These are phyloP conservation scores for Eupsittula cactorum DNA, from an alignment of 2,113 vertebrate species.

Conservation along the genomic window DNA sequence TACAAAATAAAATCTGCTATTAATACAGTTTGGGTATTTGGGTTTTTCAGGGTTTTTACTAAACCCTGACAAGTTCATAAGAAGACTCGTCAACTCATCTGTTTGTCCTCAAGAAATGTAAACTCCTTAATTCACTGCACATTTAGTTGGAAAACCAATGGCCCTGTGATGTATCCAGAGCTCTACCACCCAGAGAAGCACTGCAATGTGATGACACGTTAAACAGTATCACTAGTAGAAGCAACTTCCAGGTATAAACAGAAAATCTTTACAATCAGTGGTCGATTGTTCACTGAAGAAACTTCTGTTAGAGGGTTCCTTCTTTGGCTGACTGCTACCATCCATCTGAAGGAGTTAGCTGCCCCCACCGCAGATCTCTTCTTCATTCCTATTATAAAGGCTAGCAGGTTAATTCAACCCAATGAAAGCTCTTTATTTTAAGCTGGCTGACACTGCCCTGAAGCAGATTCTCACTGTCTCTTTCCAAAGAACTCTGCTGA, in stretches of 20 bases:
- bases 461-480: constrained; percentile 3
- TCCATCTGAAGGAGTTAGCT: background rate
- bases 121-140: background rate
- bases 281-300: background rate
- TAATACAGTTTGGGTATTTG: background rate
- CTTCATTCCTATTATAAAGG: background rate
- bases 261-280: background rate
- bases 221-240: background rate
- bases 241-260: background rate
- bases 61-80: background rate
- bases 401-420: constrained; percentile 10
- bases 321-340: background rate
- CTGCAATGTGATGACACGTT: background rate
- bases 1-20: background rate
- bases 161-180: background rate
- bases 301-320: background rate
- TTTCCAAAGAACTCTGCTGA: background rate
- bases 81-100: background rate
- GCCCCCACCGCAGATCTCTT: background rate
- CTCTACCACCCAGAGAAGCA: background rate
- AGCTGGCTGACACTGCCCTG: background rate
- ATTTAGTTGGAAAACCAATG: background rate
- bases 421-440: constrained; percentile 44
- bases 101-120: constrained; percentile 3
- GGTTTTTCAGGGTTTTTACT: background rate